A percentile compares a stretch with the other conserved stretches of the same genome.
phyloP scores from a whole-genome alignment of 2,113 vertebrate species.

The Melanerpes formicivorus region DNA sequence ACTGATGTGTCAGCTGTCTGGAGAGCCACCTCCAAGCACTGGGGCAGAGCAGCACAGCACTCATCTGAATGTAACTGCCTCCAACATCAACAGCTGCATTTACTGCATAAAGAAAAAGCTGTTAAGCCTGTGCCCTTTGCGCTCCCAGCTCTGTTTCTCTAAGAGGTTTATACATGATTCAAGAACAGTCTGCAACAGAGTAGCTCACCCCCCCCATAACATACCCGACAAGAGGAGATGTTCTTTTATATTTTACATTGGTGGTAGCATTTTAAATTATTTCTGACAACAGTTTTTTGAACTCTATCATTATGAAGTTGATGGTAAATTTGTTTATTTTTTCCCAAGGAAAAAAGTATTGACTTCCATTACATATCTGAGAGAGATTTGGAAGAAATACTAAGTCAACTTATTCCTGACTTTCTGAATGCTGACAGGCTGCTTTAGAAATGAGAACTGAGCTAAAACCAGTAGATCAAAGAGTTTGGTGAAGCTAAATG shows the following conservation, averaged over 20 bases:
- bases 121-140: constrained; percentile 35
- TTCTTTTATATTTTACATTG: background rate
- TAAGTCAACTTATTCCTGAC: background rate
- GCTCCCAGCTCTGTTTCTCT: constrained; percentile 17
- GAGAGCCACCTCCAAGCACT: background rate
- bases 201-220: background rate
- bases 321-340: background rate
- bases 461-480: background rate
- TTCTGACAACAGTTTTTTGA: background rate
- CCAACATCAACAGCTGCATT: constrained; percentile 38
- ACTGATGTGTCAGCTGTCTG: background rate
- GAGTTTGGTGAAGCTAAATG: background rate
- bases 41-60: background rate
- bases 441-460: background rate
- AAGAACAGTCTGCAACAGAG: background rate
- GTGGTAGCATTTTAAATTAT: background rate
- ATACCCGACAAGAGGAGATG: background rate
- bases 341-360: background rate
- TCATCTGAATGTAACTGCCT: constrained; percentile 19
- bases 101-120: constrained; percentile 32
- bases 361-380: background rate
- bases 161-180: constrained; percentile 33
- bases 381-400: background rate
- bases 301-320: background rate
- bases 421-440: background rate